Evolutionary conservation across 2,113 vertebrate genomes (phyloP).

Genomic region (Tachysurus fulvidraco): DNA sequence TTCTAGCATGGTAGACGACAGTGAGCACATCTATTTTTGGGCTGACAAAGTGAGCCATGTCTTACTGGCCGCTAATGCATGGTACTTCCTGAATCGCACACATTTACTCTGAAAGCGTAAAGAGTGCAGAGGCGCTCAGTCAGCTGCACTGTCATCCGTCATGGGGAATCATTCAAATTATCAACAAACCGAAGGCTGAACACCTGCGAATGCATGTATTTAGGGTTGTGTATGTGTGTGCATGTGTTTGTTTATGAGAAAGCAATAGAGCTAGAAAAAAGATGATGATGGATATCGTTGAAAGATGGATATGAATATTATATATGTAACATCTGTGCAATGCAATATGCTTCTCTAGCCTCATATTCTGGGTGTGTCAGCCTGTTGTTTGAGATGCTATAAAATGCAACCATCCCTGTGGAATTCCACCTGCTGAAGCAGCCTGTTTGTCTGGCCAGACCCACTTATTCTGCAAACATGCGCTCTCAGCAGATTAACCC

Average conservation of each 20-base stretch:
- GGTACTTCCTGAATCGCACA: slow-evolving; percentile 29
- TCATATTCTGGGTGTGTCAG: slow-evolving; percentile 28
- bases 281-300: slow-evolving; percentile 7
- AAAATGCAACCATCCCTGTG: slow-evolving; percentile 22
- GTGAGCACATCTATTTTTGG: slow-evolving; percentile 44
- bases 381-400: slow-evolving; percentile 17
- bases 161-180: slow-evolving; percentile 33
- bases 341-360: slow-evolving; percentile 26
- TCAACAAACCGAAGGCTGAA: slow-evolving; percentile 12
- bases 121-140: slow-evolving; percentile 1
- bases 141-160: slow-evolving; percentile 25
- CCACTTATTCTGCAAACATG: slow-evolving; percentile 42
- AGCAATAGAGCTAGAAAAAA: background rate
- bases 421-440: slow-evolving; percentile 53
- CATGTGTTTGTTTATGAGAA: background rate
- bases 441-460: slow-evolving; percentile 45
- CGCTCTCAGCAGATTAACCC: slow-evolving; percentile 47
- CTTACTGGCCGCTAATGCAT: slow-evolving; percentile 33
- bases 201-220: background rate
- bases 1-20: slow-evolving; percentile 33
- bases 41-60: slow-evolving; percentile 43
- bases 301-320: slow-evolving; percentile 13
- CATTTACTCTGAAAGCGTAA: background rate
- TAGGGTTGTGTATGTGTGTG: background rate
- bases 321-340: slow-evolving; percentile 3